Evolutionary conservation across 2,797 vertebrate genomes (phyloP).

Genomic region (Phrynocephalus guinanensis): DNA sequence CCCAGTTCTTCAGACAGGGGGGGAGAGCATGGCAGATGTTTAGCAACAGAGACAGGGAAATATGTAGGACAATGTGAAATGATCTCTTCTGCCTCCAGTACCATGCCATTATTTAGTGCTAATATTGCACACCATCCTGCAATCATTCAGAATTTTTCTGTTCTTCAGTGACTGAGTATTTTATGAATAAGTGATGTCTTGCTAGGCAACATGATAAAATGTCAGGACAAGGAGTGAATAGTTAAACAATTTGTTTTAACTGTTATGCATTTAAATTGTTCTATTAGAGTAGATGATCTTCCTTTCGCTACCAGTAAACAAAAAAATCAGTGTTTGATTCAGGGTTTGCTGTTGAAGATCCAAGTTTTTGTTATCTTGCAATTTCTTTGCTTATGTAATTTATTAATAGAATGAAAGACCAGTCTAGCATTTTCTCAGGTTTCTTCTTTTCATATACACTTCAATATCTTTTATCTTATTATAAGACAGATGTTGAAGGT

Average conservation of each 20-base stretch:
- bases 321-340: conserved; percentile 57
- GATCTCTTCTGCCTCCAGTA: conserved; percentile 21
- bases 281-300: conserved; percentile 71
- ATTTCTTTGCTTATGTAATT: conserved; percentile 51
- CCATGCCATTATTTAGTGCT: conserved; percentile 44
- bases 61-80: conserved; percentile 15
- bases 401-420: conserved; percentile 59
- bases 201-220: conserved; percentile 72
- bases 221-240: conserved; percentile 66
- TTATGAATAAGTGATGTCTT: conserved; percentile 75
- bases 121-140: conserved; percentile 28
- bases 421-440: conserved; percentile 52
- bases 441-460: conserved; percentile 32
- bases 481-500: conserved; percentile 18
- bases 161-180: conserved; percentile 52
- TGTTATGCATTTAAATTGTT: conserved; percentile 81
- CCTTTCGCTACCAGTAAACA: conserved; percentile 58
- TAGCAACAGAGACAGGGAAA: conserved; percentile 23
- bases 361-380: conserved; percentile 59
- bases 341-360: conserved; percentile 42
- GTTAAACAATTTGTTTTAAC: conserved; percentile 73
- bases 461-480: not conserved
- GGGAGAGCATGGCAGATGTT: not conserved
- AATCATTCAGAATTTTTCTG: conserved; percentile 48
- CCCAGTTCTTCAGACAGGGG: no score